Evolutionary conservation across 2,113 vertebrate genomes (phyloP).

Genomic region (Chloebia gouldiae): DNA sequence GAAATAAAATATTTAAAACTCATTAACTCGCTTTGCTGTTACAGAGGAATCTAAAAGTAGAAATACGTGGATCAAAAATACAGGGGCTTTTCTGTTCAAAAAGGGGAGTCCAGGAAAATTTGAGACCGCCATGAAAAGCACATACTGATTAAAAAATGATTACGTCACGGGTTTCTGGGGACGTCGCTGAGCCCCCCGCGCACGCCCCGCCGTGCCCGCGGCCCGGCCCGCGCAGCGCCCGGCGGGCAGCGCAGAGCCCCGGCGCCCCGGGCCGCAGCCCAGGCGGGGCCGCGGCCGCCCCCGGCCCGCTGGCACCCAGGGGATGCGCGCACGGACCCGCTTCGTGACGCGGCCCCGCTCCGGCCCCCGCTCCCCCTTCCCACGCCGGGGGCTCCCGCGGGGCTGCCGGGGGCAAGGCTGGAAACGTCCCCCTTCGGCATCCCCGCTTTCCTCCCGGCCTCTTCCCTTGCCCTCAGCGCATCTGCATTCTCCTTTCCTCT

Average conservation of each 20-base stretch:
- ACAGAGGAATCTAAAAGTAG: not conserved
- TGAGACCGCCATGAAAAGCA: not conserved
- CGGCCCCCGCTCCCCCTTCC: not conserved
- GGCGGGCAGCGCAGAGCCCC: not conserved
- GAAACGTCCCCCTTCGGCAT: not conserved
- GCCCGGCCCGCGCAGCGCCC: not conserved
- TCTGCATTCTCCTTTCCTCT: not conserved
- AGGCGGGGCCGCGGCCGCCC: not conserved
- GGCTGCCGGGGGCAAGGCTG: not conserved
- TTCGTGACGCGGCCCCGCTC: fast-evolving
- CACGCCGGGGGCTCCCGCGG: not conserved
- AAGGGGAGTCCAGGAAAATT: not conserved
- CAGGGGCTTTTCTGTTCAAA: not conserved
- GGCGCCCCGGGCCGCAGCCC: not conserved
- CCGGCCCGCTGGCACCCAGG: not conserved
- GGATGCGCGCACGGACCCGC: not conserved
- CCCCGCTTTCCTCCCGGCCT: not conserved
- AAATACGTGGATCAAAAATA: not conserved
- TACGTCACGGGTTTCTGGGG: slow-evolving; percentile 14
- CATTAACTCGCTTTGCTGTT: not conserved
- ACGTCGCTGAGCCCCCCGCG: not conserved
- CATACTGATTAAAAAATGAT: slow-evolving; percentile 44
- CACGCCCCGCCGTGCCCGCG: not conserved
- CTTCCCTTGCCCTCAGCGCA: not conserved
- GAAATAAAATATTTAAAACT: not conserved